Evolutionary conservation across 2,888 invertebrate genomes (phyloP).

Genomic region (Crioceris asparagi): DNA sequence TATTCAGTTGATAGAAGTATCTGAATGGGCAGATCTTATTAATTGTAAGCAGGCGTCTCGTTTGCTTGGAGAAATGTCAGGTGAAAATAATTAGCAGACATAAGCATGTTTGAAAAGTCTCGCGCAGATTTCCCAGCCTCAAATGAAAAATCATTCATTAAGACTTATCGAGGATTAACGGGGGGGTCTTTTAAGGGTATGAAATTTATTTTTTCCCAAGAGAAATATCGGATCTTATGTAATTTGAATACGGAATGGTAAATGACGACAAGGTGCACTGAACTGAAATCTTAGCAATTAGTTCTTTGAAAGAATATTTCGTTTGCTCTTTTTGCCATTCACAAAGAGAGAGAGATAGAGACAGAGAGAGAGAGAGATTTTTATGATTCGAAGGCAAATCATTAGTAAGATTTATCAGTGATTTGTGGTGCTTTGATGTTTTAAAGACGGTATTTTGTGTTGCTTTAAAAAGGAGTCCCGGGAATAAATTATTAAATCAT

Average conservation of each 20-base stretch:
- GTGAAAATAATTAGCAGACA: too few relatives aligned
- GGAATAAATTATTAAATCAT: too few relatives aligned
- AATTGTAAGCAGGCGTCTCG: too few relatives aligned
- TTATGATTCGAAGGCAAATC: conserved; percentile 36
- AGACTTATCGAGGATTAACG: conserved; percentile 35
- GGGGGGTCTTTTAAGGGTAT: conserved; percentile 30
- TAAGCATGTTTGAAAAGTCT: too few relatives aligned
- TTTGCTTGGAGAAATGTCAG: too few relatives aligned
- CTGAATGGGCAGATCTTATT: too few relatives aligned
- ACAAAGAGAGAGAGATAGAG: too few relatives aligned
- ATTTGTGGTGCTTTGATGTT: conserved; percentile 35
- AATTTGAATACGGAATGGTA: conserved; percentile 32
- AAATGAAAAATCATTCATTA: conserved; percentile 34
- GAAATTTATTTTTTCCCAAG: conserved; percentile 30
- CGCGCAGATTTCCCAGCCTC: too few relatives aligned
- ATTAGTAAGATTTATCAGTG: conserved; percentile 40
- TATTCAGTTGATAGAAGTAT: too few relatives aligned
- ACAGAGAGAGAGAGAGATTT: conserved; percentile 33
- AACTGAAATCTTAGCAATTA: conserved; percentile 40
- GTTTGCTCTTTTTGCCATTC: conserved; percentile 34
- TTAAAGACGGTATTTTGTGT: conserved; percentile 26
- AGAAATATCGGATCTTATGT: conserved; percentile 35
- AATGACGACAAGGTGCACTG: conserved; percentile 35
- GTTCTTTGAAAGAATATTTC: conserved; percentile 37
- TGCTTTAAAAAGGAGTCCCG: conserved; percentile 25